Conservation (phyloP, 2,113 vertebrate species). For the Perccottus glenii region DNA sequence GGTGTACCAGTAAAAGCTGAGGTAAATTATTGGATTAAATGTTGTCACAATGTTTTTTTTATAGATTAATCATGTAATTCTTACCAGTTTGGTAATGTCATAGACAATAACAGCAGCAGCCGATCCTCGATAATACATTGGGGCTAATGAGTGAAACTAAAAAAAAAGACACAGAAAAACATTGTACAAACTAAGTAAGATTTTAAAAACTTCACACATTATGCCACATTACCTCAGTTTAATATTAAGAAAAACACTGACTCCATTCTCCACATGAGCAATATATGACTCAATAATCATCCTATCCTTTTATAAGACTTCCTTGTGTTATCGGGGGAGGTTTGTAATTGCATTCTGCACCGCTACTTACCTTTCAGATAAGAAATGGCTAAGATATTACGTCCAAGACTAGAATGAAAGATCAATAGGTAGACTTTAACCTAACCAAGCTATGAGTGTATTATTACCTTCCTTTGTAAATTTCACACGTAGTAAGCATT, state of each 20-base stretch:
- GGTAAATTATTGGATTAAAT: not conserved
- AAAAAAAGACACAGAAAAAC: conserved; percentile 20
- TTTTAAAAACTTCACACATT: too few relatives aligned
- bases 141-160: conserved; percentile 97
- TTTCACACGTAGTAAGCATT: conserved; percentile 43
- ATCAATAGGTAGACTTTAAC: not conserved
- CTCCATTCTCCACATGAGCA: too few relatives aligned
- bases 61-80: conserved; percentile 11
- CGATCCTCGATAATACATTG: conserved; percentile 97
- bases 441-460: conserved; percentile 1
- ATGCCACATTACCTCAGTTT: too few relatives aligned
- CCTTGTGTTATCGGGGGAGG: too few relatives aligned
- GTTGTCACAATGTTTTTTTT: not conserved
- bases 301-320: too few relatives aligned
- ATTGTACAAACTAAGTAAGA: not conserved
- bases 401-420: not conserved
- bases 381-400: too few relatives aligned
- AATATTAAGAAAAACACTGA: too few relatives aligned
- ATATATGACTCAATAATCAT: too few relatives aligned
- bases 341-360: too few relatives aligned
- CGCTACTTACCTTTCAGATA: too few relatives aligned
- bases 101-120: conserved; percentile 98
- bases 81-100: conserved; percentile 97
- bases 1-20: too few relatives aligned
- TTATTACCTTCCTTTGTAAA: conserved; percentile 19